A percentile compares a stretch with the other conserved stretches of the same genome.
Conservation (phyloP, 1,140 invertebrate genomes). For the Drosophila cardini region DNA sequence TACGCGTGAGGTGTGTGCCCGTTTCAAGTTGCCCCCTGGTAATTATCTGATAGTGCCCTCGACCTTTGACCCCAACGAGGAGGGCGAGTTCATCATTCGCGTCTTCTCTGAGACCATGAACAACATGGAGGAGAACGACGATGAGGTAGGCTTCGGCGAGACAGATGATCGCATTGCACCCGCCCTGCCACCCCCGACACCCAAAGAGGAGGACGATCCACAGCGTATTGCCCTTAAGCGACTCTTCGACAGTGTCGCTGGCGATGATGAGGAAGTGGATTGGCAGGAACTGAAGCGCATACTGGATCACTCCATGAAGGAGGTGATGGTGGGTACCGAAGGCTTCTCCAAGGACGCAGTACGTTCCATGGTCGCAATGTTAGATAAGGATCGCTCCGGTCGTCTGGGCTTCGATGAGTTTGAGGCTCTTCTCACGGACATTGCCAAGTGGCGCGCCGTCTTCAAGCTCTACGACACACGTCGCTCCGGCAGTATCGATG, state of each 20-base stretch:
- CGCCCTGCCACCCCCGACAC: constrained; percentile 71
- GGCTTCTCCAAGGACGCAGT: constrained; percentile 97
- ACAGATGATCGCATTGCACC: constrained; percentile 86
- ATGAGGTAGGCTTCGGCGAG: constrained; percentile 91
- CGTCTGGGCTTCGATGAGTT: constrained; percentile 98
- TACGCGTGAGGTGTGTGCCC: constrained; percentile 92
- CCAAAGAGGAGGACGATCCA: constrained; percentile 85
- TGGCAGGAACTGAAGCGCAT: constrained; percentile 97
- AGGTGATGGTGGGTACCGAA: constrained; percentile 85
- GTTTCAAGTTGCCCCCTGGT: constrained; percentile 96
- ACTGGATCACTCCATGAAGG: constrained; percentile 95
- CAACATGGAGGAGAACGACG: constrained; percentile 94
- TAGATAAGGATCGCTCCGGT: constrained; percentile 96
- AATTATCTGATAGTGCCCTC: constrained; percentile 98
- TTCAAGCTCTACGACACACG: constrained; percentile 95
- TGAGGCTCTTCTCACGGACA: constrained; percentile 93
- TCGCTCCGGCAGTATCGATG: constrained; percentile 91
- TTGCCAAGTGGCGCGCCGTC: constrained; percentile 95
- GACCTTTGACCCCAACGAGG: constrained; percentile 98
- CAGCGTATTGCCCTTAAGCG: constrained; percentile 88
- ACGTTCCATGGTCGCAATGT: constrained; percentile 97
- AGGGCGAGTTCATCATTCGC: constrained; percentile 97
- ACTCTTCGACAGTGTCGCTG: constrained; percentile 94
- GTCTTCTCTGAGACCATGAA: constrained; percentile 98
- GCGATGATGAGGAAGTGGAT: constrained; percentile 96